Conservation (phyloP, 1,140 invertebrate species). For the Phthorimaea operculella region DNA sequence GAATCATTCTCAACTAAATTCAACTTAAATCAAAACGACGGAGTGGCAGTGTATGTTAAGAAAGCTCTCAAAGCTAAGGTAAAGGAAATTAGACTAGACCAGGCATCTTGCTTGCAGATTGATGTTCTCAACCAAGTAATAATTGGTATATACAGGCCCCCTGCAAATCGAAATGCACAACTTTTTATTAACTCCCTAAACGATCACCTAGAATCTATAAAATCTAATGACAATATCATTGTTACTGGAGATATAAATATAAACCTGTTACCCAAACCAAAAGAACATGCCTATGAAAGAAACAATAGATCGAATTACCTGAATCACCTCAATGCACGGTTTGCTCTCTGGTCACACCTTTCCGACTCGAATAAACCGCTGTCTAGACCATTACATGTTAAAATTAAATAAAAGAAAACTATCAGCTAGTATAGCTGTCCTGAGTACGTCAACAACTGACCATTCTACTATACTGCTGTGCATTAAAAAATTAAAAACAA, state of each 20-base stretch:
- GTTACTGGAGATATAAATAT: constrained; percentile 8
- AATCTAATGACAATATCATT: background rate
- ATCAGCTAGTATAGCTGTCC: background rate
- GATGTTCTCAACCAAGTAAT: too few relatives aligned
- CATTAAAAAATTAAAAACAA: background rate
- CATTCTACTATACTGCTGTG: background rate
- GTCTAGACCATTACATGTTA: background rate
- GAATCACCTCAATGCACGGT: background rate
- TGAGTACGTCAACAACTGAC: background rate
- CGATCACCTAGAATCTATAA: background rate
- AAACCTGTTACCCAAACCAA: background rate
- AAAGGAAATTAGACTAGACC: too few relatives aligned
- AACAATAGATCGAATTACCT: background rate
- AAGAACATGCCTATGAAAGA: background rate
- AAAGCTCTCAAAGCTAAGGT: too few relatives aligned
- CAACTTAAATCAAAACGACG: too few relatives aligned
- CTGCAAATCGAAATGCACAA: background rate
- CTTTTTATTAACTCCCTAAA: constrained; percentile 4
- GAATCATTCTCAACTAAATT: too few relatives aligned
- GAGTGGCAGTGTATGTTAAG: too few relatives aligned
- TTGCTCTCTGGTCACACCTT: background rate
- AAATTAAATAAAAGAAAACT: background rate
- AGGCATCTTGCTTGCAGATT: too few relatives aligned
- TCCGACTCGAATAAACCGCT: background rate
- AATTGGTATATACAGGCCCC: background rate